Percentiles rank a stretch among this genome's conserved stretches.
Evolutionary conservation across 2,113 vertebrate species (phyloP).

Genomic region (Anhinga anhinga): DNA sequence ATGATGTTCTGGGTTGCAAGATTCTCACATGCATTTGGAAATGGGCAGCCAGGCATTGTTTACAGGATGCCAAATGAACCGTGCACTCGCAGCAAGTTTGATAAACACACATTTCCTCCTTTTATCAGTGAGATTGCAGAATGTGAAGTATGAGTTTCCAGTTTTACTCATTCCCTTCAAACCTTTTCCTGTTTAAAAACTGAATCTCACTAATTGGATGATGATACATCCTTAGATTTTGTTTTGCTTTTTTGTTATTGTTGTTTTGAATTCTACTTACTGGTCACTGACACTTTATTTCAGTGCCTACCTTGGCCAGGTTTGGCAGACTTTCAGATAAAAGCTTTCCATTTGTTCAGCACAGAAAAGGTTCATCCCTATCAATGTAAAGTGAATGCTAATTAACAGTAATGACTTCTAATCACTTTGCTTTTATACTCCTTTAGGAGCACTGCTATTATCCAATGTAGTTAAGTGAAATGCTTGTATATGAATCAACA

Average conservation of each 20-base stretch:
- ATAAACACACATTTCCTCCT: conserved; percentile 94
- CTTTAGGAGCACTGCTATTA: conserved; percentile 77
- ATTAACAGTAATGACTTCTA: conserved; percentile 82
- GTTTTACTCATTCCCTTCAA: conserved; percentile 78
- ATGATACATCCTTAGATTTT: conserved; percentile 69
- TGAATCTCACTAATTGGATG: conserved; percentile 75
- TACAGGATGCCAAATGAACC: conserved; percentile 82
- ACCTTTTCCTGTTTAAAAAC: conserved; percentile 84
- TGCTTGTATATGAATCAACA: conserved; percentile 77
- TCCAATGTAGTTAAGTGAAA: conserved; percentile 76
- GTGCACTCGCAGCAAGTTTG: conserved; percentile 79
- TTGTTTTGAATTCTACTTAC: conserved; percentile 66
- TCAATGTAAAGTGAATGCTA: conserved; percentile 77
- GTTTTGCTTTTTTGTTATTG: conserved; percentile 13
- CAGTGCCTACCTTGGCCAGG: conserved; percentile 67
- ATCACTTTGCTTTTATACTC: conserved; percentile 79
- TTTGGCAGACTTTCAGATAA: conserved; percentile 71
- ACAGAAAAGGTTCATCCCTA: conserved; percentile 67
- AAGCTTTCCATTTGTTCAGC: conserved; percentile 68
- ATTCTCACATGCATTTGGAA: conserved; percentile 79
- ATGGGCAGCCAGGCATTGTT: conserved; percentile 80
- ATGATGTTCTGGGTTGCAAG: conserved; percentile 79
- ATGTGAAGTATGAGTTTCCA: conserved; percentile 80
- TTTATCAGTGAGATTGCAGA: conserved; percentile 83
- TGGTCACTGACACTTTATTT: conserved; percentile 61